Evolutionary conservation across 2,113 vertebrate species (phyloP).

Genomic region (Pelvicachromis taeniatus): DNA sequence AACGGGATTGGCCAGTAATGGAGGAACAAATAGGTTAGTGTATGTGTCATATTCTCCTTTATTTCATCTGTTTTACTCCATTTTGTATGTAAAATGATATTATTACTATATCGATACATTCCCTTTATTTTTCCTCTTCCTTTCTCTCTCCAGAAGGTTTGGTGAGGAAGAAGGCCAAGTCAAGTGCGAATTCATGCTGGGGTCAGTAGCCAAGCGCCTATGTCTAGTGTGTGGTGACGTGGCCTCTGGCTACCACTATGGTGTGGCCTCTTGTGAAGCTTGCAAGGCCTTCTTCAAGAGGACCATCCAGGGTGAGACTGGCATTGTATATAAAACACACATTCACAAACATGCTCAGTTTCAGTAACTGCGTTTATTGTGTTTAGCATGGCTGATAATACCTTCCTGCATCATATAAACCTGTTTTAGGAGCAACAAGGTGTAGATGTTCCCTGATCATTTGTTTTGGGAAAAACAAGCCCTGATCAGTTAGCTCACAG

Average conservation of each 20-base stretch:
- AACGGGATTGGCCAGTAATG: constrained; percentile 15
- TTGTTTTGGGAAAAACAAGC: constrained; percentile 61
- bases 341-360: background rate
- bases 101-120: background rate
- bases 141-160: constrained; percentile 39
- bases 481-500: constrained; percentile 29
- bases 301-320: constrained; percentile 71
- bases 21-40: constrained; percentile 52
- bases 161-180: constrained; percentile 59
- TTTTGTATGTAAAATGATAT: background rate
- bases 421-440: constrained; percentile 51
- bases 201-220: constrained; percentile 79
- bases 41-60: background rate
- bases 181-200: constrained; percentile 81
- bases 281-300: constrained; percentile 79
- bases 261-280: constrained; percentile 76
- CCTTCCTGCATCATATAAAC: constrained; percentile 43
- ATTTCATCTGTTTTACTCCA: background rate
- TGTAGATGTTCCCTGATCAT: constrained; percentile 17
- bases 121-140: background rate
- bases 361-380: constrained; percentile 13
- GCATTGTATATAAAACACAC: background rate
- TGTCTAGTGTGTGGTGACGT: constrained; percentile 76
- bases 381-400: background rate
- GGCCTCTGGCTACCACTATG: constrained; percentile 75